These are phyloP conservation scores for Ellobius talpinus DNA, from an alignment of 2,113 vertebrate species.

Conservation along the genomic window DNA sequence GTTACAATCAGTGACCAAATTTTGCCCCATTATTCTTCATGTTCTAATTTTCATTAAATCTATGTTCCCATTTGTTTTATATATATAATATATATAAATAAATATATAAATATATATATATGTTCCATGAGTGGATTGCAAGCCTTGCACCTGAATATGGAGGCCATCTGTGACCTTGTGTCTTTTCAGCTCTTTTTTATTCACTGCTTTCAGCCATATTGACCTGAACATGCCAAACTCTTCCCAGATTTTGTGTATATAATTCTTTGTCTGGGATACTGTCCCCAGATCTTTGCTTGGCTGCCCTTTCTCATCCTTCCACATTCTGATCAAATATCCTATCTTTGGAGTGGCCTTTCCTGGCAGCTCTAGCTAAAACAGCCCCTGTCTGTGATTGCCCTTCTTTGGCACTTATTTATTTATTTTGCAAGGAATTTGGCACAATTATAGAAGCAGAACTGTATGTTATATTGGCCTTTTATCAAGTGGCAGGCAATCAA, in stretches of 20 bases:
- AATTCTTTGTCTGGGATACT: background rate
- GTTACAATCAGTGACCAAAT: background rate
- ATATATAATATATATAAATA: too few relatives aligned
- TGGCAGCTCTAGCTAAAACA: constrained; percentile 65
- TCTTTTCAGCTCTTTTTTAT: background rate
- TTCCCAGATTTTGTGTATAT: constrained; percentile 1
- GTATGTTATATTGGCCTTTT: background rate
- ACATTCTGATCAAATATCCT: constrained; percentile 43
- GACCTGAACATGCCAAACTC: constrained; percentile 27
- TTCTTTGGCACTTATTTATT: constrained; percentile 40
- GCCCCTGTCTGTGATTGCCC: background rate
- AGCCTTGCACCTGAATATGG: fast-evolving
- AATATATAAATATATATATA: too few relatives aligned
- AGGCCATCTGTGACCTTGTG: background rate
- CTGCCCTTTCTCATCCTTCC: constrained; percentile 61
- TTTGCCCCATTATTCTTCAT: too few relatives aligned
- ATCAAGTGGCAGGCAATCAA: constrained; percentile 30
- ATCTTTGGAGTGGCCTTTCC: constrained; percentile 65
- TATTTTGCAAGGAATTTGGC: constrained; percentile 45
- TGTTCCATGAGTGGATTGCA: background rate
- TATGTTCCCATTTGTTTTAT: background rate
- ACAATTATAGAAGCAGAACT: constrained; percentile 34
- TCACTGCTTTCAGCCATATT: background rate
- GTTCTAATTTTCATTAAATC: background rate
- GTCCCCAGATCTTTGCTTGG: constrained; percentile 15